Conservation (phyloP, 2,888 invertebrate genomes). For the Gryllus longicercus region DNA sequence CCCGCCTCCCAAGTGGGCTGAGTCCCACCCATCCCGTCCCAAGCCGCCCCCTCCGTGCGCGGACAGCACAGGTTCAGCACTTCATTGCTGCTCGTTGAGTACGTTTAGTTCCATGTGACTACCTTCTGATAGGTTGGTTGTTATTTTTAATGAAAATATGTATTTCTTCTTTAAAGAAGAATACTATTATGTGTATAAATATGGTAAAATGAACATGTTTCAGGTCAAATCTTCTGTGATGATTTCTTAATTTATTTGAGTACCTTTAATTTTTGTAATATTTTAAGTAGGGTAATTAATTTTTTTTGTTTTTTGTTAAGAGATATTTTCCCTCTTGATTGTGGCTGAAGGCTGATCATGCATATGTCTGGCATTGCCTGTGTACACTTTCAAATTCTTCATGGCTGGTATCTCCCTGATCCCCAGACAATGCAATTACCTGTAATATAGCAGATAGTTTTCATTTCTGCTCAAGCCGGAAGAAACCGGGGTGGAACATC, state of each 20-base stretch:
- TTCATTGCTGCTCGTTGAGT: neutral
- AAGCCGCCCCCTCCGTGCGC: neutral
- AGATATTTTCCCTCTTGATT: conserved; percentile 3
- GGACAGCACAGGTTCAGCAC: neutral
- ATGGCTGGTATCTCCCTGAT: neutral
- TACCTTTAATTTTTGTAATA: conserved; percentile 5
- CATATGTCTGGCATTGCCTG: conserved; percentile 20
- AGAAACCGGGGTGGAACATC: conserved; percentile 17
- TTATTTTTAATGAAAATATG: neutral
- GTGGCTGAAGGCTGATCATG: conserved; percentile 2
- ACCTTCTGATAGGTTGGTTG: neutral
- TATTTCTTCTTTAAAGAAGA: neutral
- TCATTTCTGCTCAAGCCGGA: conserved; percentile 11
- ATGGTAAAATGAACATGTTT: conserved; percentile 26
- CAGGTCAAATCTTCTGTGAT: conserved; percentile 23
- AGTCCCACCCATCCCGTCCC: neutral
- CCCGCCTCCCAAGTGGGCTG: neutral
- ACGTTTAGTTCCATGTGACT: conserved; percentile 1
- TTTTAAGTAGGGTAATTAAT: conserved; percentile 20
- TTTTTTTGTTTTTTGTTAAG: conserved; percentile 19
- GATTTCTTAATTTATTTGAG: conserved; percentile 23
- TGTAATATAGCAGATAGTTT: neutral
- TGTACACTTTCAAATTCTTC: conserved; percentile 26
- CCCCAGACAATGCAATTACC: conserved; percentile 1
- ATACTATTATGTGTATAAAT: neutral